Evolutionary conservation across 2,888 invertebrate species (phyloP).

Genomic region (Cryptocheilus praepositus): DNA sequence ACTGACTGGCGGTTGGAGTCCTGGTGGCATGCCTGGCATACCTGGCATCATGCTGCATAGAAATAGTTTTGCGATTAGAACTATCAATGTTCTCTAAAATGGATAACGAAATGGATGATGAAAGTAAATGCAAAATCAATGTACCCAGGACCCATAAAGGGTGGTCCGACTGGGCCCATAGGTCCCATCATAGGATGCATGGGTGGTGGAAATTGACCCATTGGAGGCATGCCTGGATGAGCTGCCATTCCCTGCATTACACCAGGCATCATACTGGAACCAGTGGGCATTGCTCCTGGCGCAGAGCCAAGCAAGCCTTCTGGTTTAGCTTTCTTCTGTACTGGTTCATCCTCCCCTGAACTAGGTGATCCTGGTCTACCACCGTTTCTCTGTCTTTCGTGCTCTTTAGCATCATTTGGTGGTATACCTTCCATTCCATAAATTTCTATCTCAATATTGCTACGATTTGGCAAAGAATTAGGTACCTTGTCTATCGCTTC

Average conservation of each 20-base stretch:
- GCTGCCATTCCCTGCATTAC: slow-evolving; percentile 79
- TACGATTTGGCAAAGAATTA: slow-evolving; percentile 97
- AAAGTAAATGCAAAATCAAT: slow-evolving; percentile 25
- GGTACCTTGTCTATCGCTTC: slow-evolving; percentile 99
- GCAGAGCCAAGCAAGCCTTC: slow-evolving; percentile 82
- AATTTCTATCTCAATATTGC: slow-evolving; percentile 99
- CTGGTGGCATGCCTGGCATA: slow-evolving; percentile 74
- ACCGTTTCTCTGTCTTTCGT: slow-evolving; percentile 89
- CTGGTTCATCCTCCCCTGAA: slow-evolving; percentile 90
- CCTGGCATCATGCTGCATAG: slow-evolving; percentile 76
- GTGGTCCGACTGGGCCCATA: slow-evolving; percentile 85
- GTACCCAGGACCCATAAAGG: slow-evolving; percentile 84
- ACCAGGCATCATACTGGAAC: slow-evolving; percentile 81
- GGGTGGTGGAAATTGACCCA: slow-evolving; percentile 79
- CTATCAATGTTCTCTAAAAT: slow-evolving; percentile 11
- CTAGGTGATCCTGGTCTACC: slow-evolving; percentile 84
- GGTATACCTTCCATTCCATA: slow-evolving; percentile 99
- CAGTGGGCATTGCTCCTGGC: slow-evolving; percentile 79
- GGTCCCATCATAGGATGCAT: slow-evolving; percentile 78
- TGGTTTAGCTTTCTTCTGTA: slow-evolving; percentile 84
- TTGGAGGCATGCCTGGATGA: slow-evolving; percentile 77
- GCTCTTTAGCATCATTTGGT: slow-evolving; percentile 93
- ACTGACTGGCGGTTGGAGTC: slow-evolving; percentile 70
- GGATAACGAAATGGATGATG: background rate
- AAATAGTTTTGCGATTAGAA: slow-evolving; percentile 10